phyloP scores from a whole-genome alignment of 2,113 vertebrate genomes.

The Cariama cristata region DNA sequence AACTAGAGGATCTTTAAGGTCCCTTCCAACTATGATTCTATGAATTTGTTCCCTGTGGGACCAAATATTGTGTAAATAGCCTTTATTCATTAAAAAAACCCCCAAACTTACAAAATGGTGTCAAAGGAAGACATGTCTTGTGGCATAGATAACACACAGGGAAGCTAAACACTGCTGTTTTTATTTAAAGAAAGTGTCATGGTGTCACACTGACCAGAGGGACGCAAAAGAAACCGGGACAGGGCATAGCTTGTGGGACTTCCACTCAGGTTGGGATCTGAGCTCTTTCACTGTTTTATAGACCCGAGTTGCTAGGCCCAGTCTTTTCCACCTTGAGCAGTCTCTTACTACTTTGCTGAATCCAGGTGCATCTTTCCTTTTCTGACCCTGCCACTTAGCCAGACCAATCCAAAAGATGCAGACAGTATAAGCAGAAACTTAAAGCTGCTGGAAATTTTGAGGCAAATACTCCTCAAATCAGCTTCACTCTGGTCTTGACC shows the following conservation, averaged over 20 bases:
- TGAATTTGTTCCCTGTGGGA: not conserved
- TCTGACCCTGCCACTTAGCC: not conserved
- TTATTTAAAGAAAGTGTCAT: not conserved
- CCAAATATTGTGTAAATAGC: not conserved
- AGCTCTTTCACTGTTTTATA: not conserved
- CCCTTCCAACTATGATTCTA: not conserved
- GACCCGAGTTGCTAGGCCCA: not conserved
- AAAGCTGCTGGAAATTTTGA: not conserved
- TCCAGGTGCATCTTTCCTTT: not conserved
- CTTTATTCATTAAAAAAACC: not conserved
- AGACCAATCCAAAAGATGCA: not conserved
- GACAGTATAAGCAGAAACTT: not conserved
- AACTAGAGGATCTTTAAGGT: not conserved
- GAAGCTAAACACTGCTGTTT: not conserved
- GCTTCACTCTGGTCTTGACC: not conserved
- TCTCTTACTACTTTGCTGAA: not conserved
- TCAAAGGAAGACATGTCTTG: not conserved
- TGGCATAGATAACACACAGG: not conserved
- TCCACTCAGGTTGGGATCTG: not conserved
- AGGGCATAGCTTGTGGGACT: not conserved
- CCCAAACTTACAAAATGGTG: fast-evolving
- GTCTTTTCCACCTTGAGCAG: not conserved
- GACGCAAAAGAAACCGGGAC: not conserved
- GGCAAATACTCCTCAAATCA: not conserved
- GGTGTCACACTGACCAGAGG: not conserved